These are phyloP conservation scores for Antitype chi DNA, from an alignment of 2,888 invertebrate genomes.

Conservation along the genomic window DNA sequence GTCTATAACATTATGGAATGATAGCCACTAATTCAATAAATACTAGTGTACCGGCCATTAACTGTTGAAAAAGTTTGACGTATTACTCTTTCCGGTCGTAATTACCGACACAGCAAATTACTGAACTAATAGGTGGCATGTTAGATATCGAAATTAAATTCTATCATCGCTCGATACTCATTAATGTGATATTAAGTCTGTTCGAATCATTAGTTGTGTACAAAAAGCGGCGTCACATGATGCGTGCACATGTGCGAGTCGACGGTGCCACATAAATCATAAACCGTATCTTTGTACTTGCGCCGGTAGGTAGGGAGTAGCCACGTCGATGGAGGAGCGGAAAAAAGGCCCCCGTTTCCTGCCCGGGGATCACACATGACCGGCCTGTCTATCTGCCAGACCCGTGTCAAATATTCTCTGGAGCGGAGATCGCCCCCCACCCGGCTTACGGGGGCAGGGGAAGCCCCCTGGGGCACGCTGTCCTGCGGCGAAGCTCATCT, in stretches of 20 bases:
- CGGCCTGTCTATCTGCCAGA: conserved; percentile 91
- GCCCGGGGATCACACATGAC: conserved; percentile 90
- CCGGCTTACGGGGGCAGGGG: conserved; percentile 79
- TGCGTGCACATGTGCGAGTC: conserved; percentile 87
- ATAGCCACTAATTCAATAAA: conserved; percentile 78
- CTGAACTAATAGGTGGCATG: conserved; percentile 66
- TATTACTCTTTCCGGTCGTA: conserved; percentile 63
- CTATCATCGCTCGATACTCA: conserved; percentile 77
- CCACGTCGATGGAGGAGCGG: conserved; percentile 87
- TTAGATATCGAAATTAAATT: conserved; percentile 70
- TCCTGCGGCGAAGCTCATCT: conserved; percentile 91
- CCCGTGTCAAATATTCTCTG: conserved; percentile 91
- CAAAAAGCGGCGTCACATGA: conserved; percentile 83
- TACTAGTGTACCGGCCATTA: conserved; percentile 66
- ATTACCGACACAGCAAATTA: conserved; percentile 73
- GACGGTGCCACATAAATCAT: conserved; percentile 87
- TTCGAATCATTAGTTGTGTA: conserved; percentile 81
- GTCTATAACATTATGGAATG: conserved; percentile 75
- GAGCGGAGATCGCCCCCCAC: conserved; percentile 89
- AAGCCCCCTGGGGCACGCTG: conserved; percentile 88
- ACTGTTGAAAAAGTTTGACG: conserved; percentile 59
- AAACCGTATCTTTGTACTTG: conserved; percentile 85
- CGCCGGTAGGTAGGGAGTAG: conserved; percentile 82
- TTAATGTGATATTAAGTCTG: conserved; percentile 77
- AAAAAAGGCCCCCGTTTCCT: conserved; percentile 90